Evolutionary conservation across 2,888 invertebrate species (phyloP).

Genomic region (Alentia gelatinosa): DNA sequence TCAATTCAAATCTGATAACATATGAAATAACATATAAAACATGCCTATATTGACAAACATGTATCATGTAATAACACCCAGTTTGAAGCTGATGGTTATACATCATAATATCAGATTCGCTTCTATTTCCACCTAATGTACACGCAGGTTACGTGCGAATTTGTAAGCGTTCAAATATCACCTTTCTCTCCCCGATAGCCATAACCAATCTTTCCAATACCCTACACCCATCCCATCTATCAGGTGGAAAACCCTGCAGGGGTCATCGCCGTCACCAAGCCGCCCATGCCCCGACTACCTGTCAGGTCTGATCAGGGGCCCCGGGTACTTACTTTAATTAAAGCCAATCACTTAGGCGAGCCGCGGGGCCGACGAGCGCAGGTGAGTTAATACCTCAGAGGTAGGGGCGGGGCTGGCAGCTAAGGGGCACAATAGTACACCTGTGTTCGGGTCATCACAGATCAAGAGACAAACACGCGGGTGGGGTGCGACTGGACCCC

Average conservation of each 20-base stretch:
- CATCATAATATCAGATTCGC: no score
- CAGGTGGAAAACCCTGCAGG: neutral
- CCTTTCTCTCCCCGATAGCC: no score
- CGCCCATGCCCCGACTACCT: neutral
- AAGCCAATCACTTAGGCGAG: neutral
- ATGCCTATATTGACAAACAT: no score
- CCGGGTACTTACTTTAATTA: slow-evolving; percentile 12
- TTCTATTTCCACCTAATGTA: no score
- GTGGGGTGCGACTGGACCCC: neutral
- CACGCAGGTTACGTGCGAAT: no score
- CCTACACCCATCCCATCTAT: neutral
- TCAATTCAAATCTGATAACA: no score
- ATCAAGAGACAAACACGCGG: neutral
- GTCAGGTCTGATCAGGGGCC: neutral
- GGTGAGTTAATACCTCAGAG: neutral
- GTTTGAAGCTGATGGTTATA: no score
- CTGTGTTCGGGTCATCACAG: neutral
- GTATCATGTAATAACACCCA: no score
- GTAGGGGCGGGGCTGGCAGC: neutral
- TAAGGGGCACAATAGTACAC: neutral
- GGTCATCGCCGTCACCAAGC: neutral
- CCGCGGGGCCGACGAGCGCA: neutral
- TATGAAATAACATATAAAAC: no score
- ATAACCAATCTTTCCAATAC: neutral
- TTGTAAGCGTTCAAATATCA: no score